Base-by-base conservation (phyloP, 2,113 vertebrate species). In the Dicentrarchus labrax region DNA sequence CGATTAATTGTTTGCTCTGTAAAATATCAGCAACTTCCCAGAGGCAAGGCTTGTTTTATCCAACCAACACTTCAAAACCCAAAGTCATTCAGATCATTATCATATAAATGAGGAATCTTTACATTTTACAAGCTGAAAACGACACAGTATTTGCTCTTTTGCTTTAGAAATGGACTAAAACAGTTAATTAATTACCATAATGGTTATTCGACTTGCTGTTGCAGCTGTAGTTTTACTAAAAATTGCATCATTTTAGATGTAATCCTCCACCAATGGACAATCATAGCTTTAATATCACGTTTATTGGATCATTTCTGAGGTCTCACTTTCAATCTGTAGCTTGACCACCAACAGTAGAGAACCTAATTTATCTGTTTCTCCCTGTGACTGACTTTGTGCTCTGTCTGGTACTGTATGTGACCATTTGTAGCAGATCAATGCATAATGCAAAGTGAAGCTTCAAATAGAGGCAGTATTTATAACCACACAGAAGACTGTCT, bases 401-500 rank as follows among this genome's bases (percentile, higher is more conserved):
- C 39, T 38, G 15, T 19, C 47, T 22, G 83, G 22, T 47, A 83
- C 62, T 83, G 16, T 53, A 15, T 59, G 39, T 22, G n/a, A 2
- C 50, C 59, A 59, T 85, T 71, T 75, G 59, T 24, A 83, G 72
- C 24, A 75, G 24, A 81, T 66, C 19, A 48, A 54, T 78, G 70
- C 74, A 82, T 73, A 76, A 71, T 59, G 71, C 71, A 87, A 30
- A 73, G 19, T 62, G 69, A n/a, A 17, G 66, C 74, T 41, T 30
- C 30, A 53, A 41, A 76, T 11, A 39, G 60, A 76, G 57, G 24
- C 67, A 3, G 81, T 43, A 68, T 76, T 54, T 66, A 64, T 54
- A 75, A 51, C 64, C 53, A 39, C 38, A n/a, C 75, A 79, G 74
- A 45, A 62, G 47, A 61, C 70, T 9, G 19, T 38, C 8, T 11